A percentile compares a stretch with the other conserved stretches of the same genome.
These are phyloP conservation scores for Micronisus gabar DNA, from an alignment of 2,113 vertebrate species.

Conservation along the genomic window DNA sequence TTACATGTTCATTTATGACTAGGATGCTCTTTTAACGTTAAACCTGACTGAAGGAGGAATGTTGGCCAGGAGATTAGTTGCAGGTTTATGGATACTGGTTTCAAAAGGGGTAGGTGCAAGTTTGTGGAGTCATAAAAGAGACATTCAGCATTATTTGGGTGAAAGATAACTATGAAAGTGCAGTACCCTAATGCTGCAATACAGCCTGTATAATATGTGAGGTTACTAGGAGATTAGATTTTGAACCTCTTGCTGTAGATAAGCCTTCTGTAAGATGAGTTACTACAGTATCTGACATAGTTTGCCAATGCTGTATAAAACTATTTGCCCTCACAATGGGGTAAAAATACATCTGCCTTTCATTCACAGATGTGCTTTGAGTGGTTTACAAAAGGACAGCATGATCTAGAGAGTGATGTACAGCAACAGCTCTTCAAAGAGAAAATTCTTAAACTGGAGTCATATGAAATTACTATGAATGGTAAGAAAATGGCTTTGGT, in stretches of 20 bases:
- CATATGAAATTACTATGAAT: constrained; percentile 98
- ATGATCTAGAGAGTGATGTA: constrained; percentile 96
- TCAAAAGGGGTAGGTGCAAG: not conserved
- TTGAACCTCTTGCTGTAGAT: not conserved
- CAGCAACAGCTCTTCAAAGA: constrained; percentile 99
- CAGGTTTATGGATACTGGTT: not conserved
- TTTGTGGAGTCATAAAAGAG: not conserved
- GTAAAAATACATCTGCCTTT: not conserved
- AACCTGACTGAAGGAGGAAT: not conserved
- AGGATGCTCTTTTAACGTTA: not conserved
- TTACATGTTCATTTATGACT: not conserved
- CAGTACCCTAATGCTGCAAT: not conserved
- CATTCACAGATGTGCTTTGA: constrained; percentile 93
- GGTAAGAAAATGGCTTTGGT: constrained; percentile 72
- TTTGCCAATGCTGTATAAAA: not conserved
- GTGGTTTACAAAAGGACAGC: constrained; percentile 99
- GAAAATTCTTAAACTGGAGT: constrained; percentile 96
- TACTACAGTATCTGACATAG: not conserved
- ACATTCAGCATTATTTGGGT: not conserved
- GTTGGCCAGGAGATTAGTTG: not conserved
- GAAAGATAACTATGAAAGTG: not conserved
- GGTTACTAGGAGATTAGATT: not conserved
- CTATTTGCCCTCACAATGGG: not conserved
- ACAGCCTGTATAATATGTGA: not conserved
- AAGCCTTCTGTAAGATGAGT: not conserved